These are phyloP conservation scores for Pempheris klunzingeri DNA, from an alignment of 2,797 vertebrate species.

Conservation along the genomic window DNA sequence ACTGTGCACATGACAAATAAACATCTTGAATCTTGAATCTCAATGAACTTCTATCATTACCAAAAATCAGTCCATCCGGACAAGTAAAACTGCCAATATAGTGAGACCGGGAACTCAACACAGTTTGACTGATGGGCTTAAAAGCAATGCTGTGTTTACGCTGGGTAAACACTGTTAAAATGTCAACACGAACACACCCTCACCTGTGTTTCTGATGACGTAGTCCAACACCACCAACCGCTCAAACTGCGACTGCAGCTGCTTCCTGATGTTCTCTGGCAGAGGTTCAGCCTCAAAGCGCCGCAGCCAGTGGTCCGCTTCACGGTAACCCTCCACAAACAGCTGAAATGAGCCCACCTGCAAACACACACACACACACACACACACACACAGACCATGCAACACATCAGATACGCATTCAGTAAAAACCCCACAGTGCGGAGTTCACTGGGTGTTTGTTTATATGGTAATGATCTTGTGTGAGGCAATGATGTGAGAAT, in stretches of 20 bases:
- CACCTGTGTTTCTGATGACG: conserved; percentile 98
- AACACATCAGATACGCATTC: not conserved
- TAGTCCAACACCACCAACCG: conserved; percentile 96
- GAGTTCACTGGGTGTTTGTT: not conserved
- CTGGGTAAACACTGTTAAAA: conserved; percentile 5
- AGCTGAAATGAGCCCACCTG: conserved; percentile 98
- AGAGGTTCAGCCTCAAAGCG: conserved; percentile 97
- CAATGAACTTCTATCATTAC: too few relatives aligned
- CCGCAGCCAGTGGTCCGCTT: conserved; percentile 96
- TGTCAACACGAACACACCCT: conserved; percentile 30
- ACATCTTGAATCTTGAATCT: too few relatives aligned
- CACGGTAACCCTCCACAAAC: conserved; percentile 96
- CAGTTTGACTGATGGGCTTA: not conserved
- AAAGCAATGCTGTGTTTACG: not conserved
- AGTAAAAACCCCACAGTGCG: not conserved
- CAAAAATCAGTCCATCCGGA: not conserved
- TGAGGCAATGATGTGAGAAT: not conserved
- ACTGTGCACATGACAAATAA: too few relatives aligned
- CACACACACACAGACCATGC: not conserved
- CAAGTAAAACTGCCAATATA: not conserved
- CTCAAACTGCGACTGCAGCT: conserved; percentile 98
- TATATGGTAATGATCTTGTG: not conserved
- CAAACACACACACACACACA: conserved; percentile 22
- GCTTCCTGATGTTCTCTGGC: conserved; percentile 97
- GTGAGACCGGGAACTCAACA: too few relatives aligned